Evolutionary conservation across 2,888 invertebrate genomes (phyloP), one percentile per base, ranked within the genome.

Genomic region (Sylvicola cinctus): DNA sequence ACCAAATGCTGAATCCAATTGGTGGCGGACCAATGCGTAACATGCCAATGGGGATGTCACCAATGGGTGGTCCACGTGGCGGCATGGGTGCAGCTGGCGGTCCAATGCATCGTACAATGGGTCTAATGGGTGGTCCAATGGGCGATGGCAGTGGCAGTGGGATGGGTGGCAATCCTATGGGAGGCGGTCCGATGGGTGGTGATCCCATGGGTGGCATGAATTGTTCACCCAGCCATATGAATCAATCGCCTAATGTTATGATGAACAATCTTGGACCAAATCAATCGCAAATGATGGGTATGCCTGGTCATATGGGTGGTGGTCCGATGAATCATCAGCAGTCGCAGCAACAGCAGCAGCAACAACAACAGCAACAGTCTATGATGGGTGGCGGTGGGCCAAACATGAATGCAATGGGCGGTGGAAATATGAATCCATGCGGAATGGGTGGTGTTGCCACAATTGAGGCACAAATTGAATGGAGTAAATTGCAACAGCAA

Each of bases 401-500:
- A 25, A 43, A 39, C 13, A 48, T 50, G 16, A 55, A 50, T 15
- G 31, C 13, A n/a, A 38, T 45, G 34, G 39, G 45, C 38, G 61
- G 60, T 31, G 39, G 45, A 38, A 60, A 60, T 31, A 28, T 28
- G 33, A 17, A 33, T 28, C 33, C 12, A 16, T 28, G 29, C 8
- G 20, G 44, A 1, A 25, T 6, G 3, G 34, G 37, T 1, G 33
- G 36, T 4, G 49, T 50, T 41, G 51, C 60, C 27, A 20, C 20
- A 20, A 55, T 61, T 26, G 58, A 67, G 42, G 71, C 72, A 4
- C 78, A 79, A 56, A 68, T 83, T 54, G 88, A 90, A 51, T 90
- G 90, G 90, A 79, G 81, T 47, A 85, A 88, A 55, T 58, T 88
- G 44, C 87, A 87, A 49, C 77, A 81, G 49, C 83, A 85, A 54